phyloP scores from a whole-genome alignment of 2,113 vertebrate genomes.

The Eolophus roseicapilla region DNA sequence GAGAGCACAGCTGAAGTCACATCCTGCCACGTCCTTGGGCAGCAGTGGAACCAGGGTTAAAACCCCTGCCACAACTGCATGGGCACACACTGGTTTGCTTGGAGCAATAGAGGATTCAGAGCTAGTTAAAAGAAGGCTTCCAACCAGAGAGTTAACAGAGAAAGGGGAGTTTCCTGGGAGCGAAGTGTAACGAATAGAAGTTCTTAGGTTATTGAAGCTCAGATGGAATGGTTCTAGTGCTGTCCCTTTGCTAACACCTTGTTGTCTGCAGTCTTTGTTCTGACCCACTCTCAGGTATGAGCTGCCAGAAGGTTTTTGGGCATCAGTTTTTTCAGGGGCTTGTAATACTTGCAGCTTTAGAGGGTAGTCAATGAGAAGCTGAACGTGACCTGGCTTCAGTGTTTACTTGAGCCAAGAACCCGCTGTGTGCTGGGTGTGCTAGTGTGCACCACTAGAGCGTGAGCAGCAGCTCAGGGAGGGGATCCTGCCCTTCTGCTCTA shows the following conservation, averaged over 20 bases:
- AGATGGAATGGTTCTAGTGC: background rate
- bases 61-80: background rate
- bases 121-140: background rate
- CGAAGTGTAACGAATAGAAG: background rate
- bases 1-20: conserved; percentile 46
- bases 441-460: background rate
- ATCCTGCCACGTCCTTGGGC: conserved; percentile 23
- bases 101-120: background rate
- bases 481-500: background rate
- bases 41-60: background rate
- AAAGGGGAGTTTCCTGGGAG: background rate
- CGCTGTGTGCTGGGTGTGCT: background rate
- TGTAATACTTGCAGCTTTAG: background rate
- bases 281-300: background rate
- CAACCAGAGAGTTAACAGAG: background rate
- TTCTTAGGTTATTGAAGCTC: background rate
- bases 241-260: background rate
- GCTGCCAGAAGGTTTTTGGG: background rate
- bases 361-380: background rate
- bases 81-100: background rate
- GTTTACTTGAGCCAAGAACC: background rate
- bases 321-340: background rate
- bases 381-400: background rate
- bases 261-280: background rate
- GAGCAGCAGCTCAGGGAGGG: background rate